Base-by-base conservation (phyloP, 2,888 invertebrate species). In the Pollenia amentaria region DNA sequence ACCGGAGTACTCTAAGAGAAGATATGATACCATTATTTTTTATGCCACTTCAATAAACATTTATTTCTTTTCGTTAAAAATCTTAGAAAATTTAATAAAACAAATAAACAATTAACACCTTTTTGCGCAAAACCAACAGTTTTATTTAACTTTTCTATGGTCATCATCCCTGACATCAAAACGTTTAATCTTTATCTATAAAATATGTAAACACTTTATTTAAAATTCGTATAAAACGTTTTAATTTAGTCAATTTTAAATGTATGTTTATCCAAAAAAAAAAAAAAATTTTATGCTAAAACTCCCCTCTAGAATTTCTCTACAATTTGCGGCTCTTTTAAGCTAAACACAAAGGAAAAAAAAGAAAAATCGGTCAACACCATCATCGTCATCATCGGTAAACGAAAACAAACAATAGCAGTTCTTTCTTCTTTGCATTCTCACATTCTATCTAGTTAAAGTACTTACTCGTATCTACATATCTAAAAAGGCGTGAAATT, bases 401-500 rank as follows among this genome's bases (percentile, higher is more conserved):
- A 70, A 72, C 51, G 76, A 55, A 85, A 69, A 65, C 62, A 55
- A 81, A 81, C 81, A 83, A 72, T 51, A 42, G 48, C 60, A 51
- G 7, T 18, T 57, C 65, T 29, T 42, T 0, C 46, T 9, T 12
- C 7, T 70, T 72, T 70, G 46, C 46, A 69, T 64, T 83, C 46
- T 55, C 29, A 57, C 57, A 64, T 72, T 72, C 64, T 64, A 46
- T 55, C 46, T 53, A 78, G 62, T 51, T 69, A 40, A 76, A 72
- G 21, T 64, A 60, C 64, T 69, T 64, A 60, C 73, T 44, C 67
- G 65, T 78, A 77, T 73, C 73, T 81, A 57, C 90, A 91, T 92
- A 92, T 92, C 92, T 93, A 92, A 93, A 93, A 93, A 93, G 93
- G 93, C 93, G 93, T 93, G 93, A 93, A 93, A 93, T 93, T 93